Evolutionary conservation across 2,888 invertebrate genomes (phyloP).

Genomic region (Xylota sylvarum): DNA sequence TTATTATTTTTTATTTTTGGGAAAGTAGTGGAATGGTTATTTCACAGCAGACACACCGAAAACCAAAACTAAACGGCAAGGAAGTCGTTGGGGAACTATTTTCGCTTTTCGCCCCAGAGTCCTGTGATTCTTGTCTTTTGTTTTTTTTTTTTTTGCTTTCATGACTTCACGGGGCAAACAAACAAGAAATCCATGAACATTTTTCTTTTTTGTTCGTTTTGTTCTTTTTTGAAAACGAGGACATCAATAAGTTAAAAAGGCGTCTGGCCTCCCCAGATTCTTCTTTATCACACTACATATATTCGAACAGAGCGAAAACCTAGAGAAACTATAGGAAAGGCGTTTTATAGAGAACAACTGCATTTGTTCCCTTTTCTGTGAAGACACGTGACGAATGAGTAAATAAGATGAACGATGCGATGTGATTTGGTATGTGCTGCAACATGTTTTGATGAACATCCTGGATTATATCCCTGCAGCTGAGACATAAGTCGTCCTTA

Average conservation of each 20-base stretch:
- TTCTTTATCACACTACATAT: slow-evolving; percentile 21
- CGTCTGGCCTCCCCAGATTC: slow-evolving; percentile 43
- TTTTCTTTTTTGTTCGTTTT: slow-evolving; percentile 20
- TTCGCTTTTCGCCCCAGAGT: slow-evolving; percentile 24
- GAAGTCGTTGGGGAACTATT: slow-evolving; percentile 53
- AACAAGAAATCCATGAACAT: slow-evolving; percentile 24
- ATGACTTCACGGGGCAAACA: slow-evolving; percentile 18
- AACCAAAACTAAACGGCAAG: slow-evolving; percentile 42
- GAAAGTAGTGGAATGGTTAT: neutral
- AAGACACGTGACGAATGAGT: slow-evolving; percentile 65
- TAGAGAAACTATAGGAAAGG: neutral
- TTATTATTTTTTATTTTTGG: slow-evolving; percentile 35
- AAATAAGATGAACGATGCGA: slow-evolving; percentile 53
- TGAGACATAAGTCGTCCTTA: slow-evolving; percentile 3
- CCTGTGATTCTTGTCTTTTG: slow-evolving; percentile 32
- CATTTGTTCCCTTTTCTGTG: slow-evolving; percentile 46
- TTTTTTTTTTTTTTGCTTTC: neutral
- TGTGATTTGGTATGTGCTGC: slow-evolving; percentile 39
- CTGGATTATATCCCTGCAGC: slow-evolving; percentile 27
- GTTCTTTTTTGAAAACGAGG: slow-evolving; percentile 44
- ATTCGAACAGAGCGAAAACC: slow-evolving; percentile 15
- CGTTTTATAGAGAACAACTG: slow-evolving; percentile 44
- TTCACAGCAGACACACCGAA: slow-evolving; percentile 16
- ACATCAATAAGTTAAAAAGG: slow-evolving; percentile 55
- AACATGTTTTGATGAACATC: slow-evolving; percentile 43